Evolutionary conservation across 2,888 invertebrate genomes (phyloP), one percentile per base, ranked within the genome.

Genomic region (Esperia sulphurella): DNA sequence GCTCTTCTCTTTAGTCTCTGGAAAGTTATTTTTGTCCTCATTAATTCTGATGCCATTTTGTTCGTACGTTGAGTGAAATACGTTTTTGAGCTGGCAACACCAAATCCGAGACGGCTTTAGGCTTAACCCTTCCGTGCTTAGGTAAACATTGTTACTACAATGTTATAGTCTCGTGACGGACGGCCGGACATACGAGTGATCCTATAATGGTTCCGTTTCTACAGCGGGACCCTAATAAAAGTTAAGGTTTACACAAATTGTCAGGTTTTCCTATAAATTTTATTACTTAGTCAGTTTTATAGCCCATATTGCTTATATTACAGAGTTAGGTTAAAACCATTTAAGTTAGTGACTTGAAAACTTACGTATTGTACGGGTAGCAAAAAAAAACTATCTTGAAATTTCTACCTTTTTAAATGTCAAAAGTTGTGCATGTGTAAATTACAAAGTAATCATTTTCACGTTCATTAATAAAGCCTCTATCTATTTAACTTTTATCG

Each of bases 121-220:
- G 56, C 50, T 63, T 58, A 59, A 58, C 61, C 59, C 63, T 55
- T 41, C 41, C 49, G 45, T 53, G 53, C 56, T 49, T 12, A 3
- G 12, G 37, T 14, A 7, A 10, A 40, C 13, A 40, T 42, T 30
- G 31, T 42, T 42, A 42, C 30, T 12, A 41, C 8, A 42, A 30
- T 31, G 42, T 42, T 42, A 42, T 30, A 13, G 29, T n/a, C 1
- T 10, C 5, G 41, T 41, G 41, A 41, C 10, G 41, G 21, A 41
- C 28, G 41, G 28, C 41, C 41, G 41, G 41, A 41, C 41, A 41
- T n/a, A 12, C 10, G 28, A 21, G 41, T 10, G 28, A 39, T 39
- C 39, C 39, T 39, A 14, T 14, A 39, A 39, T 14, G 39, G 39
- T 28, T n/a, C 6, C 37, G 1, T 12, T 37, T 12, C 37, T 37